These are phyloP conservation scores for Tenthredo livida DNA, from an alignment of 2,888 invertebrate species.

Conservation along the genomic window DNA sequence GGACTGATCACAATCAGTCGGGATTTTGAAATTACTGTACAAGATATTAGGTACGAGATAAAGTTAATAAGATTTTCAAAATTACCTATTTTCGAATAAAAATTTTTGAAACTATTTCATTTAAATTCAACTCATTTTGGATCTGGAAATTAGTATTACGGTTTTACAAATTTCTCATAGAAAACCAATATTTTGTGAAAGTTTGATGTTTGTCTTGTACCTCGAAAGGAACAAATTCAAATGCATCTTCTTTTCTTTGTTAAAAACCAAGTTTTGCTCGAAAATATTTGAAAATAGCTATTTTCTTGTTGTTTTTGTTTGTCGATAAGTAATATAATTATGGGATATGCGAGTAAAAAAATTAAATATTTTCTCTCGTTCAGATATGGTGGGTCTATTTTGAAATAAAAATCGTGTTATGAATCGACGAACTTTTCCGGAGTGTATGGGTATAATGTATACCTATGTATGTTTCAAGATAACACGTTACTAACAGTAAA, in stretches of 20 bases:
- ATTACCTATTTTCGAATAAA: background rate
- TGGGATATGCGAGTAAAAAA: background rate
- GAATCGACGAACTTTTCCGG: background rate
- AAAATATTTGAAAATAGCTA: too few relatives aligned
- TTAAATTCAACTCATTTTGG: background rate
- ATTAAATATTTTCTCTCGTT: background rate
- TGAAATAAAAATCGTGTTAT: background rate
- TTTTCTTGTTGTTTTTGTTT: too few relatives aligned
- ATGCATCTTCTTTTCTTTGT: too few relatives aligned
- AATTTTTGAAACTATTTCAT: background rate
- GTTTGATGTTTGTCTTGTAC: too few relatives aligned
- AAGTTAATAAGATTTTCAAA: background rate
- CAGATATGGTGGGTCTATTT: background rate
- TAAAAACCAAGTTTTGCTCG: too few relatives aligned
- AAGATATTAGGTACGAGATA: background rate
- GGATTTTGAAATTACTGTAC: background rate
- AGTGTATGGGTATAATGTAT: background rate
- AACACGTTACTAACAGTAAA: background rate
- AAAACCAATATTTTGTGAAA: too few relatives aligned
- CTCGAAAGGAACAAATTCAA: too few relatives aligned
- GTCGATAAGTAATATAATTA: too few relatives aligned
- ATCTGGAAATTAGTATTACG: too few relatives aligned
- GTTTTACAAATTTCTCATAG: too few relatives aligned
- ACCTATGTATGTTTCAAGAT: background rate
- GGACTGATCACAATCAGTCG: background rate